Evolutionary conservation across 2,888 invertebrate genomes (phyloP), one percentile per base, ranked within the genome.

Genomic region (Pseudoips prasinana): DNA sequence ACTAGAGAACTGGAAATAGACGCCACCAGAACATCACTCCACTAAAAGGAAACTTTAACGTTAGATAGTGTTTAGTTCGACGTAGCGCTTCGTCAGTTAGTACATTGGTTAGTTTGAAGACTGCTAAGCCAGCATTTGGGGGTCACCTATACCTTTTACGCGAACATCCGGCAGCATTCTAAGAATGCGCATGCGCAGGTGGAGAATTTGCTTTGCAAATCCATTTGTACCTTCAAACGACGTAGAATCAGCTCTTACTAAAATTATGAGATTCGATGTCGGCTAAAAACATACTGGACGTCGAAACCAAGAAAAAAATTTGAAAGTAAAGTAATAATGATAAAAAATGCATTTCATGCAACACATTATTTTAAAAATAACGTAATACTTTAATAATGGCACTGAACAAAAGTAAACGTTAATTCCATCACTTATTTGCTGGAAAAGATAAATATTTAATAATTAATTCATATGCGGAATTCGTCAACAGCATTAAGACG

Each of bases 361-460:
- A 80, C 78, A 80, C 75, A 82, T 78, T 75, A 78, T 79, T 80
- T 79, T 76, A 60, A 81, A 86, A 83, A 84, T 82, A 85, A 84
- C 78, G 74, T 78, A 85, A 86, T 82, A 82, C 81, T 82, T 78
- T 73, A 70, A 73, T 72, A 83, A 86, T 86, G 86, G 86, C 86
- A 86, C 86, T 78, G 81, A 82, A 83, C 61, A 78, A 77, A 78
- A 73, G 64, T 58, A 73, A 74, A 69, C 59, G 58, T 67, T 65
- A 61, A 69, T 63, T 67, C 60, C 56, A 64, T 70, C 60, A 71
- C 59, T 60, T 65, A 62, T 67, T 62, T 66, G 64, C 57, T 64
- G 64, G 60, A 68, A 69, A 56, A 55, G 58, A 56, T 55, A 71
- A 71, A 65, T 59, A 55, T 58, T 57, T 49, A 59, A 62, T 62